Conservation (phyloP, 2,888 invertebrate genomes). For the Agrochola macilenta region DNA sequence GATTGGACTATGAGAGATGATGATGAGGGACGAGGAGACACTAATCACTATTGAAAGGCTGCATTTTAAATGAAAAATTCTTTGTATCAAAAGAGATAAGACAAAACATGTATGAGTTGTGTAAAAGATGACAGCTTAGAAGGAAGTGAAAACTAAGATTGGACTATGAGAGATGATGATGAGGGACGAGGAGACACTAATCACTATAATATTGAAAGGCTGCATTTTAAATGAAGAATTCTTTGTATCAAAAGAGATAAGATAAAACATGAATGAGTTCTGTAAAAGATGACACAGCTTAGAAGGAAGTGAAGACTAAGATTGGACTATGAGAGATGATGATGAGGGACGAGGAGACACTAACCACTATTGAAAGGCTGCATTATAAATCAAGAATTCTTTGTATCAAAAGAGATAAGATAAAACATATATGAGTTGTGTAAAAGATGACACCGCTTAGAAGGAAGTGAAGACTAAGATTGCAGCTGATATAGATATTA, state of each 20-base stretch:
- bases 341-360: neutral
- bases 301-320: neutral
- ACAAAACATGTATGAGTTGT: too few species aligned
- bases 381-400: neutral
- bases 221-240: neutral
- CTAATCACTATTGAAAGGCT: neutral
- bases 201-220: neutral
- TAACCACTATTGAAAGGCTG: neutral
- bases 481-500: neutral
- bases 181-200: neutral
- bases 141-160: conserved; percentile 1
- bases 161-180: neutral
- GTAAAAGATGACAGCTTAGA: neutral
- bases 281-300: neutral
- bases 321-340: neutral
- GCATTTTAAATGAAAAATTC: neutral
- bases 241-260: neutral
- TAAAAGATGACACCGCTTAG: neutral
- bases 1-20: neutral
- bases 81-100: neutral
- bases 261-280: too few species aligned
- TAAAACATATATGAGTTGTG: too few species aligned
- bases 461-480: conserved; percentile 1
- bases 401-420: neutral
- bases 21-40: neutral